Conservation (phyloP, 2,797 vertebrate species). For the Xiphorhynchus erythropygius region DNA sequence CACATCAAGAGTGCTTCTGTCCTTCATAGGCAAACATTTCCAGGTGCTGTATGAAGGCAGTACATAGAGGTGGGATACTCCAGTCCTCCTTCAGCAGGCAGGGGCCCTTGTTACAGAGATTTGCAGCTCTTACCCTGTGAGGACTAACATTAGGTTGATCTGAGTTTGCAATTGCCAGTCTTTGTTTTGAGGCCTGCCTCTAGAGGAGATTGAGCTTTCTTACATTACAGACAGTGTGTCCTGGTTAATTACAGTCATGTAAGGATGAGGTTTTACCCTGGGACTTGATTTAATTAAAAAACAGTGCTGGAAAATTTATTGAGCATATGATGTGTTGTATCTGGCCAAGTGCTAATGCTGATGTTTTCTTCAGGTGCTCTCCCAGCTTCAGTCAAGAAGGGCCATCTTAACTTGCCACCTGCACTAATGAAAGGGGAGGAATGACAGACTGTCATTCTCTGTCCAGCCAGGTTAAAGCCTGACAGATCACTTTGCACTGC, state of each 20-base stretch:
- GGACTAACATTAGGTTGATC: not conserved
- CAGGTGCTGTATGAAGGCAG: not conserved
- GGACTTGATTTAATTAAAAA: constrained; percentile 68
- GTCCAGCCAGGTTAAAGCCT: not conserved
- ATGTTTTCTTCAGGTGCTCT: constrained; percentile 13
- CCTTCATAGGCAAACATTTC: not conserved
- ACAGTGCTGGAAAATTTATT: not conserved
- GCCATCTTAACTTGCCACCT: not conserved
- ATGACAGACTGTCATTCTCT: constrained; percentile 17
- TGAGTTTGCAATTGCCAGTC: not conserved
- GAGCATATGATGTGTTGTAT: not conserved
- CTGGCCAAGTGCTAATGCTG: not conserved
- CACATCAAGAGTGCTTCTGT: not conserved
- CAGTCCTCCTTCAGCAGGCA: constrained; percentile 7
- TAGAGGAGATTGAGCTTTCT: constrained; percentile 17
- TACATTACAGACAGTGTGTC: not conserved
- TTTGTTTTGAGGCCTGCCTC: not conserved
- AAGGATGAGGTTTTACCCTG: constrained; percentile 14
- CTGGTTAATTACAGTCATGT: constrained; percentile 60
- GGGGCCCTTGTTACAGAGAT: not conserved
- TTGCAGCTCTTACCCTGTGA: not conserved
- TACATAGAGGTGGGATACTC: not conserved
- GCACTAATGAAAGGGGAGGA: constrained; percentile 20
- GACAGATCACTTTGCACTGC: not conserved
- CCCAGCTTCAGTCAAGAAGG: constrained; percentile 9